phyloP scores from a whole-genome alignment of 1,140 invertebrate species.

The Magallana gigas region DNA sequence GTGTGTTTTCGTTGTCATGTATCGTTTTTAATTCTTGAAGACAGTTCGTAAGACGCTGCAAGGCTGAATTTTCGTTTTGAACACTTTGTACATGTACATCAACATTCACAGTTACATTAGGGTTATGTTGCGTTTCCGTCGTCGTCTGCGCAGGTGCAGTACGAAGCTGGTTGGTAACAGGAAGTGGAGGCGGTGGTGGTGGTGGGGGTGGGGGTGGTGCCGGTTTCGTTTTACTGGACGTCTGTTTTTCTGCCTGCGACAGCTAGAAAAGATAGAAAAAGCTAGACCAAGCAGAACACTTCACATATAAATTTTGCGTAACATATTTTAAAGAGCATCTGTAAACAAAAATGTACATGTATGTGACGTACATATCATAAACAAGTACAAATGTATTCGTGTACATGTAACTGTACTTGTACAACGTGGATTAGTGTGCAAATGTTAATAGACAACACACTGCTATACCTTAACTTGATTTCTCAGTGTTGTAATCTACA shows the following conservation, averaged over 20 bases:
- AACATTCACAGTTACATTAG: background rate
- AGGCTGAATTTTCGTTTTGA: background rate
- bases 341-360: background rate
- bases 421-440: background rate
- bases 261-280: background rate
- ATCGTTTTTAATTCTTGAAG: background rate
- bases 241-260: background rate
- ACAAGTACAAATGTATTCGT: too few species aligned
- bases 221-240: background rate
- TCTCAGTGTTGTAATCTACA: constrained; percentile 26
- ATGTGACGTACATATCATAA: too few species aligned
- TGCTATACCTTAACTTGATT: constrained; percentile 22
- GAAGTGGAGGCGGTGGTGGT: background rate
- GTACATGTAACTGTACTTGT: background rate
- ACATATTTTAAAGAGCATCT: background rate
- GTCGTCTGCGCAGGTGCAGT: background rate
- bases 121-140: background rate
- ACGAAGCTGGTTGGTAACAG: background rate
- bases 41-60: background rate
- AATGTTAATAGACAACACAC: background rate
- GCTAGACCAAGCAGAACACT: background rate
- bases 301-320: background rate
- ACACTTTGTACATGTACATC: constrained; percentile 17
- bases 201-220: constrained; percentile 1
- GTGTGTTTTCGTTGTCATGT: background rate